Evolutionary conservation across 2,797 vertebrate genomes (phyloP).

Genomic region (Lutjanus argentimaculatus): DNA sequence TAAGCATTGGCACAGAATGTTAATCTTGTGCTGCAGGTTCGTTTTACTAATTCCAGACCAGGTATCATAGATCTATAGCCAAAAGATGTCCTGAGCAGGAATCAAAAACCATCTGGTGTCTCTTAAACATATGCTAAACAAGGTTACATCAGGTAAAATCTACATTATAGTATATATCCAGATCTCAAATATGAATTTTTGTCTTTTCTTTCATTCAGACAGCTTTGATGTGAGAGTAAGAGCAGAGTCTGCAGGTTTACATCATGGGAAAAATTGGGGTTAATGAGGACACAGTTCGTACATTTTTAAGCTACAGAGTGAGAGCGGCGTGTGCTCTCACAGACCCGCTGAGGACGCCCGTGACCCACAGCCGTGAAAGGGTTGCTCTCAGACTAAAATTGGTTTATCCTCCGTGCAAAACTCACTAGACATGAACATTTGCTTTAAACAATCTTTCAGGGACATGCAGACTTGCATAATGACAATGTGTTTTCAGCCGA

Average conservation of each 20-base stretch:
- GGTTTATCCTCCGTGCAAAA: slow-evolving; percentile 33
- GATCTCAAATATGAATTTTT: not conserved
- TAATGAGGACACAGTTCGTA: slow-evolving; percentile 38
- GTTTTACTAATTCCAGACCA: not conserved
- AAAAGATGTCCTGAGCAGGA: not conserved
- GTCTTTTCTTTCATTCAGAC: slow-evolving; percentile 9
- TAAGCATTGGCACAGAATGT: not conserved
- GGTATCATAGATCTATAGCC: no score
- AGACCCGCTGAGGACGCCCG: slow-evolving; percentile 17
- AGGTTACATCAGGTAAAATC: not conserved
- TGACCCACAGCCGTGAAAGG: slow-evolving; percentile 20
- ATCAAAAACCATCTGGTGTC: not conserved
- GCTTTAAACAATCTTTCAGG: slow-evolving; percentile 29
- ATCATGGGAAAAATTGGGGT: slow-evolving; percentile 3
- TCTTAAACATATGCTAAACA: not conserved
- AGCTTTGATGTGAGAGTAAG: slow-evolving; percentile 15
- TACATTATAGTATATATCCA: not conserved
- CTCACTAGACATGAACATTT: slow-evolving; percentile 28
- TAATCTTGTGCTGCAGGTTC: not conserved
- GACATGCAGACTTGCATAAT: not conserved
- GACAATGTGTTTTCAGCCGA: slow-evolving; percentile 20
- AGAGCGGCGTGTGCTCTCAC: slow-evolving; percentile 17
- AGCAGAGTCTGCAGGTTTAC: slow-evolving; percentile 4
- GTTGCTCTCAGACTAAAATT: slow-evolving; percentile 17
- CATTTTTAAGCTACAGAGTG: slow-evolving; percentile 41